phyloP scores from a whole-genome alignment of 37 sponge, comb jelly and placozoan species.

The Aplysina aerophoba region DNA sequence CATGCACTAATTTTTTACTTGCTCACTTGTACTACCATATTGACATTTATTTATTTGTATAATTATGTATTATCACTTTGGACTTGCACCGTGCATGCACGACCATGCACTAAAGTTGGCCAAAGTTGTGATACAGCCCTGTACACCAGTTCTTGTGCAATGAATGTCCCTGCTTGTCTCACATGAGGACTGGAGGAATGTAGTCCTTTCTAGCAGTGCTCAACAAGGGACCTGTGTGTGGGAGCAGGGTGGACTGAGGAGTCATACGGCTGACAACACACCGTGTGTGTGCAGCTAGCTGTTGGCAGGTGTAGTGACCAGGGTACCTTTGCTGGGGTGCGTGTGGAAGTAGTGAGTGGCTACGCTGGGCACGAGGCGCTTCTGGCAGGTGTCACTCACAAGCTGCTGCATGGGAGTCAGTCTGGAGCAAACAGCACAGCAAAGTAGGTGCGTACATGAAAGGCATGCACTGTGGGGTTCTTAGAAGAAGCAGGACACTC shows the following conservation, averaged over 20 bases:
- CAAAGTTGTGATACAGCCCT: no score
- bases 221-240: constrained; percentile 37
- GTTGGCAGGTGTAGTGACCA: background rate
- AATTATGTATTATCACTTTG: background rate
- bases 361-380: constrained; percentile 41
- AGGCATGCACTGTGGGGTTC: background rate
- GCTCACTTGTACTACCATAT: no score
- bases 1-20: no score
- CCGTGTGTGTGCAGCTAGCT: background rate
- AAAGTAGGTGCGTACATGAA: background rate
- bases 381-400: constrained; percentile 40
- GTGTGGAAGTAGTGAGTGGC: constrained; percentile 51
- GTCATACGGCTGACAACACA: no score
- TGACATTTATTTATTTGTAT: no score
- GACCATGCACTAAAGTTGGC: no score
- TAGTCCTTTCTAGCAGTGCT: constrained; percentile 58
- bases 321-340: constrained; percentile 38
- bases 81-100: background rate
- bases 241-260: no score
- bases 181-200: constrained; percentile 44
- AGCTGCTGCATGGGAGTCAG: constrained; percentile 54
- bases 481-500: background rate
- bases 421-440: constrained; percentile 28
- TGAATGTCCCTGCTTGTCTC: no score
- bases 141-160: no score